Percentiles rank a stretch among this genome's conserved stretches.
These are phyloP conservation scores for Cheilosia vernalis DNA, from an alignment of 2,888 invertebrate species.

Conservation along the genomic window DNA sequence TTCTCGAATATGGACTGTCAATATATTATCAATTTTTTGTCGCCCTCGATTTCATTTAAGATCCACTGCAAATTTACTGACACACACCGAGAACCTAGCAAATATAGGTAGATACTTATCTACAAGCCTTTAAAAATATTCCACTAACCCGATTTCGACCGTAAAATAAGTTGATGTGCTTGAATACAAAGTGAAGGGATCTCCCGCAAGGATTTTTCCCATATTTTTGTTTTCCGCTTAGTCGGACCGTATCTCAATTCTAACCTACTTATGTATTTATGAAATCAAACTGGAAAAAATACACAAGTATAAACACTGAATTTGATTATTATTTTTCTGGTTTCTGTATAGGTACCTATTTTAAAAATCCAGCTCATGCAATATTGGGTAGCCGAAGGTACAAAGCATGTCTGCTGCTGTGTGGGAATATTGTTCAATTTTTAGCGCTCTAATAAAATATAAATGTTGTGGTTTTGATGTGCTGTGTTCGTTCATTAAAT, in stretches of 20 bases:
- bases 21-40: too few species aligned
- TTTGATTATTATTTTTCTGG: slow-evolving; percentile 41
- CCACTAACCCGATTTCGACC: background rate
- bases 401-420: background rate
- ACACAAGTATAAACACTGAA: slow-evolving; percentile 39
- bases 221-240: slow-evolving; percentile 5
- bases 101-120: too few species aligned
- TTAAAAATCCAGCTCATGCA: background rate
- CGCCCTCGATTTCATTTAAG: too few species aligned
- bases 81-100: too few species aligned
- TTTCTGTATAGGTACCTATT: background rate
- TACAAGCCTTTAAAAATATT: too few species aligned
- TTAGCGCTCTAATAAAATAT: slow-evolving; percentile 52
- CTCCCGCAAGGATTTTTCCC: slow-evolving; percentile 29
- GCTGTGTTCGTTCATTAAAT: slow-evolving; percentile 43
- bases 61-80: too few species aligned
- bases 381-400: background rate
- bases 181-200: slow-evolving; percentile 31
- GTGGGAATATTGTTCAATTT: slow-evolving; percentile 18
- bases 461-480: slow-evolving; percentile 39
- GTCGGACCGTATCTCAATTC: slow-evolving; percentile 36
- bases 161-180: slow-evolving; percentile 29
- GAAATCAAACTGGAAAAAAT: background rate
- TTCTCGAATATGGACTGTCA: too few species aligned
- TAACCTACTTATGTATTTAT: slow-evolving; percentile 64